Conservation (phyloP, 2,888 invertebrate species). For the Drosophila algonquin region DNA sequence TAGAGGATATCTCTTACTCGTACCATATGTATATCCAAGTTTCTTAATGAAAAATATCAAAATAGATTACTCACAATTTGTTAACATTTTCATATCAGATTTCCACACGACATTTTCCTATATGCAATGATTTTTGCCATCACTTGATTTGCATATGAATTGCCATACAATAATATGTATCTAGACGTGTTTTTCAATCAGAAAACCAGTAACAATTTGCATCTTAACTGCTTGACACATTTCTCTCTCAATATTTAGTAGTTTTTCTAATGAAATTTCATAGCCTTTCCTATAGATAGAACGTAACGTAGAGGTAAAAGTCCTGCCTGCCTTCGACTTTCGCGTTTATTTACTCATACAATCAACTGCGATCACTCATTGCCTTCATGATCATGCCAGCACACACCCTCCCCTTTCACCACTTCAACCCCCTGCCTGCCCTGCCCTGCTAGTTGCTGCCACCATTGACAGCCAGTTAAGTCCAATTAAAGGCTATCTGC, state of each 20-base stretch:
- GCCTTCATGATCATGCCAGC: slow-evolving; percentile 27
- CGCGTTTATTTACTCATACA: not conserved
- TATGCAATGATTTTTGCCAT: not conserved
- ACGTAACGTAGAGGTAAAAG: not conserved
- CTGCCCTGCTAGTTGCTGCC: slow-evolving; percentile 2
- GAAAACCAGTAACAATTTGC: not conserved
- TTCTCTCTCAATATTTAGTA: not conserved
- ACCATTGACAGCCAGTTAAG: slow-evolving; percentile 46
- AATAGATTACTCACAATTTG: not conserved
- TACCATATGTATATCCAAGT: too few species aligned
- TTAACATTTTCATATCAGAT: not conserved
- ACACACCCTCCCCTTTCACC: not conserved
- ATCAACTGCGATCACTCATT: slow-evolving; percentile 4
- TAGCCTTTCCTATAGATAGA: not conserved
- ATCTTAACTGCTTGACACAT: not conserved
- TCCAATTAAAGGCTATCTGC: slow-evolving; percentile 47
- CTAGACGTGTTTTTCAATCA: not conserved
- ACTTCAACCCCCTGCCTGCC: not conserved
- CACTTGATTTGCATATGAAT: not conserved
- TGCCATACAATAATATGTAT: not conserved
- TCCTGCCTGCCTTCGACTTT: not conserved
- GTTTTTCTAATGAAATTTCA: not conserved
- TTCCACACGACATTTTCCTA: not conserved
- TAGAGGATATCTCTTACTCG: too few species aligned
- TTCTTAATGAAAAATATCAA: not conserved